Percentiles rank a stretch among this genome's conserved stretches.
Evolutionary conservation across 2,113 vertebrate species (phyloP).

Genomic region (Dicaeum eximium): DNA sequence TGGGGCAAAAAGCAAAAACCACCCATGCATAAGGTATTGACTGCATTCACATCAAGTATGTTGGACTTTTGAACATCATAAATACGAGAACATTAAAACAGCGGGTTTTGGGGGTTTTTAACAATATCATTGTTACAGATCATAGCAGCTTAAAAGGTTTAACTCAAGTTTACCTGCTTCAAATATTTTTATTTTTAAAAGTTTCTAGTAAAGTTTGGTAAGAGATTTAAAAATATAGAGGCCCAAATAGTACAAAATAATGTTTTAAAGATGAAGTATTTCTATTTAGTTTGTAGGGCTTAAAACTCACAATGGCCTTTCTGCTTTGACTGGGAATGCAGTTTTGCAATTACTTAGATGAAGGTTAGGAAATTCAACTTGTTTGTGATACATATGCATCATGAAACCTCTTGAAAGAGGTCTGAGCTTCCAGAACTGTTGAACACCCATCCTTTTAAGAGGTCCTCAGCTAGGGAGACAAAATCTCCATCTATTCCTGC

Average conservation of each 20-base stretch:
- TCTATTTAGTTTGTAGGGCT: background rate
- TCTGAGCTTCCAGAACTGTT: background rate
- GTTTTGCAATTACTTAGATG: background rate
- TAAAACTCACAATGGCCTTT: background rate
- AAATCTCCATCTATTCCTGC: background rate
- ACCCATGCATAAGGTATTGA: slow-evolving; percentile 25
- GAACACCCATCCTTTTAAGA: background rate
- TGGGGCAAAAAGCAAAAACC: slow-evolving; percentile 18
- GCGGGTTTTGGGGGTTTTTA: background rate
- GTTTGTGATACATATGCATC: background rate
- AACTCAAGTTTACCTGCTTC: slow-evolving; percentile 23
- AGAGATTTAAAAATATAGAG: background rate
- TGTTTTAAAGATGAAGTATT: background rate
- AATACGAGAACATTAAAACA: slow-evolving; percentile 24
- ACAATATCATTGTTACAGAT: background rate
- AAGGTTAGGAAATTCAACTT: background rate
- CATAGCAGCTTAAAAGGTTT: slow-evolving; percentile 35
- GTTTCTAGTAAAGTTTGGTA: background rate
- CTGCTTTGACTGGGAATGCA: background rate
- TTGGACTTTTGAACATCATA: slow-evolving; percentile 5
- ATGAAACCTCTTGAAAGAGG: background rate
- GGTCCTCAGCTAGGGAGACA: background rate
- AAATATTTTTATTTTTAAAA: background rate
- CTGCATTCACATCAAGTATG: background rate
- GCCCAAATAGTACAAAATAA: background rate